phyloP scores from a whole-genome alignment of 1,140 invertebrate genomes.

The Trachymyrmex cornetzi region DNA sequence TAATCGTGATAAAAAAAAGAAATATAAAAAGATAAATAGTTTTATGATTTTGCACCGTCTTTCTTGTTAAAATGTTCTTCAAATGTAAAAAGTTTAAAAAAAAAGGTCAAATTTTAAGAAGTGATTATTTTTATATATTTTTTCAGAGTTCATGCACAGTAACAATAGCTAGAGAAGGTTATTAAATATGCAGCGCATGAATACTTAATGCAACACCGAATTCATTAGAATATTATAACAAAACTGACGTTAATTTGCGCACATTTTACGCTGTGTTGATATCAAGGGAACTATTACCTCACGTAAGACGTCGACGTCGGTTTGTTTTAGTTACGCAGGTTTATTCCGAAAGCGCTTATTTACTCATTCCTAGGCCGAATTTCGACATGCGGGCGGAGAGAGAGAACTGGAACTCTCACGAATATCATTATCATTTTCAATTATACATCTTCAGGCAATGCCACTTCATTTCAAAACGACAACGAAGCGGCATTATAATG shows the following conservation, averaged over 20 bases:
- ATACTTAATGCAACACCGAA: background rate
- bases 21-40: background rate
- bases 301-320: slow-evolving; percentile 18
- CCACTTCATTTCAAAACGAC: slow-evolving; percentile 12
- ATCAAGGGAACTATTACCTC: slow-evolving; percentile 48
- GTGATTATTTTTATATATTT: background rate
- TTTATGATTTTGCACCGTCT: background rate
- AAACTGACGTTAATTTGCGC: slow-evolving; percentile 38
- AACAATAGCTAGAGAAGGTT: background rate
- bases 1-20: background rate
- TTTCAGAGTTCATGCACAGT: background rate
- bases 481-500: background rate
- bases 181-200: background rate
- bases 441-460: slow-evolving; percentile 14
- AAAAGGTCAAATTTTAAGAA: too few species aligned
- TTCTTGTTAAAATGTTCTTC: background rate
- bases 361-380: slow-evolving; percentile 38
- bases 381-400: slow-evolving; percentile 12
- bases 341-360: slow-evolving; percentile 54
- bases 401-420: background rate
- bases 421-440: slow-evolving; percentile 61
- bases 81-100: too few species aligned
- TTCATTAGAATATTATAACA: slow-evolving; percentile 19
- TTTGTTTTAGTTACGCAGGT: slow-evolving; percentile 51
- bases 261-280: slow-evolving; percentile 26